Conservation (phyloP, 2,888 invertebrate species). For the Andrena flavipes region DNA sequence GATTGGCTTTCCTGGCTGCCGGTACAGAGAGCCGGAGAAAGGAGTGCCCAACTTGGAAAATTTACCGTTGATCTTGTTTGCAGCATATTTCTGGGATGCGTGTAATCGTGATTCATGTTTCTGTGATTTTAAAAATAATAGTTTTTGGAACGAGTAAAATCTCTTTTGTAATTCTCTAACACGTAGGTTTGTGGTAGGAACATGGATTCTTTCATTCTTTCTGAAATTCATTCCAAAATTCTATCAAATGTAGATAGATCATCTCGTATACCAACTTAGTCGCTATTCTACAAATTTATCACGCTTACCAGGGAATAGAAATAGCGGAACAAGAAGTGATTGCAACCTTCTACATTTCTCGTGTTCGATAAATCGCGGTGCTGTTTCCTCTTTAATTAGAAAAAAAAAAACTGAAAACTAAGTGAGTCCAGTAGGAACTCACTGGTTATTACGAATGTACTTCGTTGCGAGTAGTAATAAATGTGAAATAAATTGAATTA, state of each 20-base stretch:
- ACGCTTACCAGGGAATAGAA: background rate
- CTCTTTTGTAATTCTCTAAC: too few relatives aligned
- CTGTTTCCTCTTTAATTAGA: background rate
- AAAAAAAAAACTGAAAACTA: background rate
- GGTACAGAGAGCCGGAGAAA: background rate
- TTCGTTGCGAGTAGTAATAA: background rate
- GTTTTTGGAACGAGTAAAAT: background rate
- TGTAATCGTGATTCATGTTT: background rate
- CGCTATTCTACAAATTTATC: background rate
- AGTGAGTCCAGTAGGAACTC: background rate
- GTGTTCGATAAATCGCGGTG: background rate
- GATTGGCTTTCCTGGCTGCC: slow-evolving; percentile 31
- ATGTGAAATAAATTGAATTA: slow-evolving; percentile 10
- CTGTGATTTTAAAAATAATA: background rate
- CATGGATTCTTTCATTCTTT: too few relatives aligned
- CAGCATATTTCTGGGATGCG: background rate
- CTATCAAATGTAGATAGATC: too few relatives aligned
- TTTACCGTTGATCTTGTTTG: slow-evolving; percentile 1
- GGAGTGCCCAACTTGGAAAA: slow-evolving; percentile 1
- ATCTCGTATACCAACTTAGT: too few relatives aligned
- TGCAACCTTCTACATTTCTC: too few relatives aligned
- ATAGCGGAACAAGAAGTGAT: too few relatives aligned
- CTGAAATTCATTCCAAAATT: too few relatives aligned
- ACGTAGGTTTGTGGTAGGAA: too few relatives aligned
- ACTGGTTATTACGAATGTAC: background rate